A percentile compares a stretch with the other conserved stretches of the same genome.
These are phyloP conservation scores for Calidris pygmaea DNA, from an alignment of 2,113 vertebrate genomes.

Conservation along the genomic window DNA sequence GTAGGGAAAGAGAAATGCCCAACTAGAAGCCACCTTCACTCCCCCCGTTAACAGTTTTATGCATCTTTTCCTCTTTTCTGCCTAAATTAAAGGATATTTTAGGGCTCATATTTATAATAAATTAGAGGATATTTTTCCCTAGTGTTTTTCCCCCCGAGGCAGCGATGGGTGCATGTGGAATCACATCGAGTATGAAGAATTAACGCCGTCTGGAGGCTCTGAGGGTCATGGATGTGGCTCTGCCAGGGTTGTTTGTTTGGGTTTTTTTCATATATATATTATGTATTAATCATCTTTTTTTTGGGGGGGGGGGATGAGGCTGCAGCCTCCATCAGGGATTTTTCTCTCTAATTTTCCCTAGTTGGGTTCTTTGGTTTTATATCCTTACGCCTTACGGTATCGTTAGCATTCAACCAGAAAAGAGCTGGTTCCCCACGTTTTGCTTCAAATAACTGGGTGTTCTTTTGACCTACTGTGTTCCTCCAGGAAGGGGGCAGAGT, in stretches of 20 bases:
- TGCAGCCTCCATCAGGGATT: neutral
- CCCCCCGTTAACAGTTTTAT: neutral
- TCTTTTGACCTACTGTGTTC: neutral
- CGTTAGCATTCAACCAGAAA: no score
- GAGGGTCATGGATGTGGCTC: neutral
- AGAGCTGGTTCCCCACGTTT: neutral
- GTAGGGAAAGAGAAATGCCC: neutral
- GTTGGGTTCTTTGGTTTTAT: neutral
- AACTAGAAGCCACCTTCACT: neutral
- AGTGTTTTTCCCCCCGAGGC: neutral
- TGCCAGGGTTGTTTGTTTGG: no score
- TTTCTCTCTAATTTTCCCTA: neutral
- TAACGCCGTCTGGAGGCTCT: accelerated
- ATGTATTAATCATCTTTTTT: neutral
- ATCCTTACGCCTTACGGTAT: neutral
- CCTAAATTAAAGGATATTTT: neutral
- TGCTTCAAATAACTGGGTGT: no score
- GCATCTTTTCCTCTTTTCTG: neutral
- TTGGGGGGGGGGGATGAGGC: neutral
- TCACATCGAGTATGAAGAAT: accelerated
- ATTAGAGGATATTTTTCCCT: no score
- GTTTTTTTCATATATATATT: neutral
- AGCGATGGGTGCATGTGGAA: neutral
- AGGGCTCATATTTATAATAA: no score
- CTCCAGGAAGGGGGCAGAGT: neutral